Base-by-base conservation (phyloP, 1,140 invertebrate genomes). In the Cyphomyrmex costatus region DNA sequence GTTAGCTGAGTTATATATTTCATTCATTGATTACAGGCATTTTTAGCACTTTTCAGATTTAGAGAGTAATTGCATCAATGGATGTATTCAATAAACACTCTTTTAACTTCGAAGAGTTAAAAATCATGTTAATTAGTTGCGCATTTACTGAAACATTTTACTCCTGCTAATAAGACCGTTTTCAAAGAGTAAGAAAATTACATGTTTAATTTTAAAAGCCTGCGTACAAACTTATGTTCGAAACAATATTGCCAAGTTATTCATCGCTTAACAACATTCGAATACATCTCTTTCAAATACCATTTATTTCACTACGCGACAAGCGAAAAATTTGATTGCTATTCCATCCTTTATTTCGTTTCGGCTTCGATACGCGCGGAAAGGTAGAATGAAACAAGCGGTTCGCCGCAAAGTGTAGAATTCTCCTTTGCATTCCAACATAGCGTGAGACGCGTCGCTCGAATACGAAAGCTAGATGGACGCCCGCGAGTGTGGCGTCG, bases 381-480 rank as follows among this genome's bases (percentile, higher is more conserved):
- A 83, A 60, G 36, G 36, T n/a, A 36, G 53, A 60, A 83, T 33
- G 68, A 83, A 83, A 83, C 68, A 73, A 60, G 68, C 79, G 66
- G 79, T 82, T 73, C 21, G 14, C 51, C 68, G 21, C 65, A 60
- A 89, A 79, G 82, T 60, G 66, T 73, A 46, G 60, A 68, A 79
- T 68, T 86, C 84, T 85, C 80, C 58, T 88, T 68, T 76, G 73
- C 73, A 79, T 89, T 85, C 87, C 86, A 51, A 58, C 24, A 73
- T 74, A 61, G 56, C 16, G 71, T n/a, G 56, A 42, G 33, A 3
- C 33, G 19, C 19, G 58, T 74, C 12, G 86, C 16, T 85, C 86
- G 73, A 65, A 85, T 61, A 83, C 80, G 85, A 85, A 73, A 53
- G 65, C 51, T 36, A 21, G 46, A 70, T 14, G 77, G 30, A 70